Evolutionary conservation across 1,140 invertebrate species (phyloP), one percentile per base, ranked within the genome.

Genomic region (Bicyclus anynana): DNA sequence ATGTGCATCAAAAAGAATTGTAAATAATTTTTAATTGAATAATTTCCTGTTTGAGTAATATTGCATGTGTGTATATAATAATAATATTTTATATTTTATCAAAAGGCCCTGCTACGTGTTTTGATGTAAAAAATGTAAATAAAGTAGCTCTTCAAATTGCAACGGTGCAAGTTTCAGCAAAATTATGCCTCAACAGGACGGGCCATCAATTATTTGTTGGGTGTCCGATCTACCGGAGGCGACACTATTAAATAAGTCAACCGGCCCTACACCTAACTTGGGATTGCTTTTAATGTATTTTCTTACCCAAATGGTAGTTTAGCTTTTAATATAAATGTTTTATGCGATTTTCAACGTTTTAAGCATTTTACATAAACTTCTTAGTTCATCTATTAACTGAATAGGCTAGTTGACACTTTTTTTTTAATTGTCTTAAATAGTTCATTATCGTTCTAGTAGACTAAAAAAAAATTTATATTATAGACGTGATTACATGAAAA

Each of bases 41-140:
- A 75, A 80, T 83, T 83, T 85, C 74, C 61, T 80, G 78, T 84
- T 85, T 83, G 80, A 77, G 80, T 74, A 29, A 33, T 23, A 29
- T 52, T 62, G 66, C 66, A 68, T 65, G 66, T 44, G 52, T 52
- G 18, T 16, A 16, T 6, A 14, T 35, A 27, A 33, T 46, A 37
- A 12, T 54, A 35, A n/a, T n/a, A n/a, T n/a, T n/a, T n/a, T n/a
- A n/a, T n/a, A n/a, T 46, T 51, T 51, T 47, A 51, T 56, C 40
- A 56, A 40, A 37, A 37, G 5, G 12, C 13, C 14, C 49, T 51
- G 20, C 21, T 52, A 40, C 33, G 35, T 38, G 18, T 38, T 38
- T 14, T 38, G 40, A 52, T 14, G 10, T 21, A 12, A 12, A 21
- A 21, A 14, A 46, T 21, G 14, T 2, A 21, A 2, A 46, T 21